Evolutionary conservation across 2,888 invertebrate species (phyloP).

Genomic region (Heliconius aoede): DNA sequence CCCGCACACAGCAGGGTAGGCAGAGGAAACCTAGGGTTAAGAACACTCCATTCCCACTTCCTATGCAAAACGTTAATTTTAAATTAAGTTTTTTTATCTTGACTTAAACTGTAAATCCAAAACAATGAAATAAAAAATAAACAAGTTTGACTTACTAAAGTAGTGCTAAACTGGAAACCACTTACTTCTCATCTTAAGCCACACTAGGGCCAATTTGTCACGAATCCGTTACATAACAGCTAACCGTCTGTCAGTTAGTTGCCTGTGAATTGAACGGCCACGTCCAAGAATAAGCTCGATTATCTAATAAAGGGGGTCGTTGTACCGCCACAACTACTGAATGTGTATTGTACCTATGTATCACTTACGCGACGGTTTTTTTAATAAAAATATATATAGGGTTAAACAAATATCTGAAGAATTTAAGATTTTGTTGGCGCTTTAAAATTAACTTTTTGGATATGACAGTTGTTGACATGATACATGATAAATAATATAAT

Average conservation of each 20-base stretch:
- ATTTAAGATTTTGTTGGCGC: neutral
- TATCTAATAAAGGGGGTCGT: constrained; percentile 54
- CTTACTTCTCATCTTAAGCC: constrained; percentile 10
- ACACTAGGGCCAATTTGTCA: constrained; percentile 35
- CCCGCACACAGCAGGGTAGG: no score
- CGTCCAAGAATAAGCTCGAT: constrained; percentile 48
- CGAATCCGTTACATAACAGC: constrained; percentile 31
- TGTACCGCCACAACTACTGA: constrained; percentile 41
- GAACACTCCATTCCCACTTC: no score
- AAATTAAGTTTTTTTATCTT: no score
- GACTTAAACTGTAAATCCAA: no score
- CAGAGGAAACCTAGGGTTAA: no score
- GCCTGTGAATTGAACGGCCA: constrained; percentile 38
- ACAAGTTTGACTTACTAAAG: no score
- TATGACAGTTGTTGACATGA: no score
- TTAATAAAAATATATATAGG: no score
- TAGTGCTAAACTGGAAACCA: neutral
- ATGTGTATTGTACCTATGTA: neutral
- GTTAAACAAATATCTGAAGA: neutral
- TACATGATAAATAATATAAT: no score
- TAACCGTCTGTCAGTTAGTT: constrained; percentile 42
- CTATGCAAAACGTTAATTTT: no score
- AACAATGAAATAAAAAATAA: no score
- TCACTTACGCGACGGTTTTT: constrained; percentile 11
- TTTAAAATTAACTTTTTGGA: neutral